These are phyloP conservation scores for Chaetodon auriga DNA, from an alignment of 2,113 vertebrate genomes.

Conservation along the genomic window DNA sequence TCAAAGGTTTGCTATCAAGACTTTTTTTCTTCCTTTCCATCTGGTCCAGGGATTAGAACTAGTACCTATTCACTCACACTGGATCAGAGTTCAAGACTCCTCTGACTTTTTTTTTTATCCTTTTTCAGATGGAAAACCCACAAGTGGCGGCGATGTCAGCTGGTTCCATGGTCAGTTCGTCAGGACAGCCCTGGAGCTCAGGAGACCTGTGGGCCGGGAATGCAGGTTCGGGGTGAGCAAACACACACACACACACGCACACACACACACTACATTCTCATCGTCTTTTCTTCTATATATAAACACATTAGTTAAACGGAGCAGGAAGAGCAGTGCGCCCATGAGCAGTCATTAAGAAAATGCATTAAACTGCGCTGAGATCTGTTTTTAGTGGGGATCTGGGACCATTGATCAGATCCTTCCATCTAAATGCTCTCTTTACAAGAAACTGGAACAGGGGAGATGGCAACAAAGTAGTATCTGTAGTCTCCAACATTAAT, in stretches of 20 bases:
- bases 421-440: slow-evolving; percentile 2
- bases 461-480: slow-evolving; percentile 38
- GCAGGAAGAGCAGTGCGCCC: not conserved
- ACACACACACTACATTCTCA: not conserved
- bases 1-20: not conserved
- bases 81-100: not conserved
- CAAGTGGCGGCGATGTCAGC: slow-evolving; percentile 96
- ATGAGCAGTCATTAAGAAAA: not conserved
- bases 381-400: not conserved
- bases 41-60: not conserved
- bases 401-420: slow-evolving; percentile 17
- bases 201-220: slow-evolving; percentile 93
- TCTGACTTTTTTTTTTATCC: not conserved
- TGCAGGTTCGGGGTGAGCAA: slow-evolving; percentile 92
- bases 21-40: not conserved
- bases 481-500: slow-evolving; percentile 40
- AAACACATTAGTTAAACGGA: not conserved
- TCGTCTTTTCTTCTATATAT: not conserved
- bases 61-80: not conserved
- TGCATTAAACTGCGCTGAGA: not conserved
- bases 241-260: not conserved
- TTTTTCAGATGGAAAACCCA: slow-evolving; percentile 94
- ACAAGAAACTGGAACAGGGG: not conserved
- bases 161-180: slow-evolving; percentile 93
- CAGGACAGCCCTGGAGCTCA: slow-evolving; percentile 93